Conservation (phyloP, 1,140 invertebrate species). For the Ladona fulva region DNA sequence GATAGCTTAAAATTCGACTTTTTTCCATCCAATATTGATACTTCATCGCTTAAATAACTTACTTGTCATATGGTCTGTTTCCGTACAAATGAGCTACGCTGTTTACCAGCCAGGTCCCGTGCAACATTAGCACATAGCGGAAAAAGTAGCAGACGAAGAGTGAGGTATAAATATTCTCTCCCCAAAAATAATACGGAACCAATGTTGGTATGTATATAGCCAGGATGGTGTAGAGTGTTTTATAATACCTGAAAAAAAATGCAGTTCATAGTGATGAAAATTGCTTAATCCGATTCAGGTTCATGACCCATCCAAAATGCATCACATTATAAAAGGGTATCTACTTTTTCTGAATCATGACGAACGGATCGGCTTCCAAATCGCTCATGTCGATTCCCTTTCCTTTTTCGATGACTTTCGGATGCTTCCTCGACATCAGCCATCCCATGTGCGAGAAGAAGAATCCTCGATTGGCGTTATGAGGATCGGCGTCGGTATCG, state of each 20-base stretch:
- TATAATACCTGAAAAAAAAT: conserved; percentile 49
- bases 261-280: neutral
- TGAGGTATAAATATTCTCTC: conserved; percentile 46
- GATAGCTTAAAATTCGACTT: neutral
- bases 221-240: conserved; percentile 50
- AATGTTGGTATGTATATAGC: conserved; percentile 62
- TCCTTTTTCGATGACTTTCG: conserved; percentile 54
- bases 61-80: conserved; percentile 38
- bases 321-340: conserved; percentile 15
- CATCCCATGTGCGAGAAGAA: conserved; percentile 57
- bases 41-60: conserved; percentile 15
- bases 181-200: conserved; percentile 60
- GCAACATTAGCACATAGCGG: conserved; percentile 58
- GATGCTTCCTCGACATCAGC: conserved; percentile 49
- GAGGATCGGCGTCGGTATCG: conserved; percentile 56
- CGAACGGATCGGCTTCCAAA: conserved; percentile 56
- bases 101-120: conserved; percentile 83
- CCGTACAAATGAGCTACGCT: conserved; percentile 72
- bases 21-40: neutral
- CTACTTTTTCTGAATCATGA: conserved; percentile 58
- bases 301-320: neutral
- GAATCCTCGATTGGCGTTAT: conserved; percentile 53
- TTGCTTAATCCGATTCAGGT: neutral
- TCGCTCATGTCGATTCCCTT: conserved; percentile 59
- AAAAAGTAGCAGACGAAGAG: conserved; percentile 49